Conservation (phyloP, 2,888 invertebrate genomes). For the Acanthosepion pharaonis region DNA sequence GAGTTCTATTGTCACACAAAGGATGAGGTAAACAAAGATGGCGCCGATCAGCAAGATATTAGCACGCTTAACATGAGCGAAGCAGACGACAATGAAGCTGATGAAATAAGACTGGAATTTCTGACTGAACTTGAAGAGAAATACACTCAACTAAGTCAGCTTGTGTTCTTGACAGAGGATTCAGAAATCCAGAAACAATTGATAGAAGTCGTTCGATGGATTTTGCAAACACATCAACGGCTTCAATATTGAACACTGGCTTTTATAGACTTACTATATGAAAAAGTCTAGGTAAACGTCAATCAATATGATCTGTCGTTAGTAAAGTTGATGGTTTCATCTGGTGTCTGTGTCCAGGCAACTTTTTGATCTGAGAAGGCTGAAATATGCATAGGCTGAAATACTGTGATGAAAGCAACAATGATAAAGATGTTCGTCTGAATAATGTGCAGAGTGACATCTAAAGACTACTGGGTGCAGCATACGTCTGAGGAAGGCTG, state of each 20-base stretch:
- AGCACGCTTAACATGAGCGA: neutral
- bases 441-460: too few species aligned
- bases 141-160: neutral
- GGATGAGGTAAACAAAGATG: neutral
- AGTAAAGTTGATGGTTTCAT: too few species aligned
- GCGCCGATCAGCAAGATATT: neutral
- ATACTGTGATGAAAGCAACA: too few species aligned
- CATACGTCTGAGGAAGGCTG: too few species aligned
- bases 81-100: neutral
- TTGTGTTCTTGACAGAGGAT: neutral
- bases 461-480: too few species aligned
- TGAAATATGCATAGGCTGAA: too few species aligned
- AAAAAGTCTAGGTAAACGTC: too few species aligned
- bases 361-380: too few species aligned
- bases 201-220: neutral
- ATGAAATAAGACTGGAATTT: neutral
- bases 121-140: neutral
- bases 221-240: neutral
- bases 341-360: too few species aligned
- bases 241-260: neutral
- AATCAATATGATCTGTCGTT: too few species aligned
- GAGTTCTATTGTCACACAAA: neutral
- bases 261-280: too few species aligned
- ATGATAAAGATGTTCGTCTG: too few species aligned
- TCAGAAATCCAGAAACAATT: neutral